Base-by-base conservation (phyloP, 2,888 invertebrate genomes). In the Ophioninae sp. region DNA sequence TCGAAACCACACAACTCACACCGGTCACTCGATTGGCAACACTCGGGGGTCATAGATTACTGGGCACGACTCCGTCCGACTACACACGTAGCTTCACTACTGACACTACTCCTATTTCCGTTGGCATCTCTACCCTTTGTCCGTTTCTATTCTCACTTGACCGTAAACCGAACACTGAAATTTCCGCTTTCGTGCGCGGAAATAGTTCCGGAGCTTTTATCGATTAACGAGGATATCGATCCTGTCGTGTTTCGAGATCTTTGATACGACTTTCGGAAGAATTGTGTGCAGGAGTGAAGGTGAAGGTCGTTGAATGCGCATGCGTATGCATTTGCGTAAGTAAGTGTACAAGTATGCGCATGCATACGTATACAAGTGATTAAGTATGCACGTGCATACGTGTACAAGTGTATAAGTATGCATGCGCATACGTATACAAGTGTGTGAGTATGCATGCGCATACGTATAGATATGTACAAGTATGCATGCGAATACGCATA, bases 11-110 rank as follows among this genome's bases (percentile, higher is more conserved):
- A 56, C 79, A 68, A 70, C 75, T 61, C 75, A 75, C 73, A 64
- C 39, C 59, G 67, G 57, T 30, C 61, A 30, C n/a, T 76, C 70
- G 69, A 72, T 72, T 50, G 23, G 44, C 75, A 30, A 68, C 74
- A 67, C 72, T 72, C 39, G 30, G 20, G 20, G 68, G 67, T 6
- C 61, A 20, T 41, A 8, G 23, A 57, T n/a, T 17, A 10, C 61
- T 62, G 50, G 37, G 37, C 37, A 69, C 61, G 50, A 61, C n/a
- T 20, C 23, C 23, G 79, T 73, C 64, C 67, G 67, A 62, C 79
- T 62, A 76, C 57, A 77, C 13, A 69, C 80, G 76, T 23, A 73
- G 41, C 57, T 64, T 17, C 61, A 62, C 79, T 50, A 73, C 73
- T 79, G 20, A 57, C 73, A 59, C 68, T 30, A 61, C 44, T 76